A percentile compares a stretch with the other conserved stretches of the same genome.
Evolutionary conservation across 2,113 vertebrate genomes (phyloP).

Genomic region (Prochilodus magdalenae): DNA sequence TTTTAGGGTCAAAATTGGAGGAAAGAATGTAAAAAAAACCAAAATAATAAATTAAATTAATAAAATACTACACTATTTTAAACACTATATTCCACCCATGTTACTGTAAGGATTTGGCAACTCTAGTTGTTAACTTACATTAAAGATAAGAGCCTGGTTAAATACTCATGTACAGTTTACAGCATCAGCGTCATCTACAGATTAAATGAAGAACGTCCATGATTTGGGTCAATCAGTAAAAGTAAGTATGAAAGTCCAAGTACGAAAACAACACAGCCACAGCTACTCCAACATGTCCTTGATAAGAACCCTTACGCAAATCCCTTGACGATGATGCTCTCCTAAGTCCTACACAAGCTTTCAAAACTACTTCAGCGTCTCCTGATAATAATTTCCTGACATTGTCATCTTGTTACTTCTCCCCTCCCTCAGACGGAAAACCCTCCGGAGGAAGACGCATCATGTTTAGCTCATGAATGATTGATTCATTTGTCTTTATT

Average conservation of each 20-base stretch:
- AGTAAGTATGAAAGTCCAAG: not conserved
- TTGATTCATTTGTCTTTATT: conserved; percentile 55
- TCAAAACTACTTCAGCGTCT: not conserved
- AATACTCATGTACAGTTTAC: no score
- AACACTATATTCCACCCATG: no score
- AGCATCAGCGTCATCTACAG: no score
- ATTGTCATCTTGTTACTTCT: not conserved
- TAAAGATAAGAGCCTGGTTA: no score
- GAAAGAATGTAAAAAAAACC: no score
- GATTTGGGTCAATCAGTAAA: conserved; percentile 21
- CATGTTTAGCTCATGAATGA: conserved; percentile 60
- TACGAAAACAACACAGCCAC: conserved; percentile 17
- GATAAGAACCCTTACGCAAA: conserved; percentile 1
- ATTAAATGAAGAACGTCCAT: not conserved
- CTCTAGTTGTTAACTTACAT: no score
- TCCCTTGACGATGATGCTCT: conserved; percentile 7
- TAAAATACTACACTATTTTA: no score
- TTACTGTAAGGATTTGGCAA: no score
- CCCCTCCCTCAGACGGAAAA: not conserved
- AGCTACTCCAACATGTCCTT: not conserved
- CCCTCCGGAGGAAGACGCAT: conserved; percentile 21
- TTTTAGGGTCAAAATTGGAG: no score
- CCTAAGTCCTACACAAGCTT: not conserved
- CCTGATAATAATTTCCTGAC: conserved; percentile 24
- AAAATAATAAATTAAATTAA: no score